Evolutionary conservation across 2,888 invertebrate species (phyloP).

Genomic region (Sympetrum striolatum): DNA sequence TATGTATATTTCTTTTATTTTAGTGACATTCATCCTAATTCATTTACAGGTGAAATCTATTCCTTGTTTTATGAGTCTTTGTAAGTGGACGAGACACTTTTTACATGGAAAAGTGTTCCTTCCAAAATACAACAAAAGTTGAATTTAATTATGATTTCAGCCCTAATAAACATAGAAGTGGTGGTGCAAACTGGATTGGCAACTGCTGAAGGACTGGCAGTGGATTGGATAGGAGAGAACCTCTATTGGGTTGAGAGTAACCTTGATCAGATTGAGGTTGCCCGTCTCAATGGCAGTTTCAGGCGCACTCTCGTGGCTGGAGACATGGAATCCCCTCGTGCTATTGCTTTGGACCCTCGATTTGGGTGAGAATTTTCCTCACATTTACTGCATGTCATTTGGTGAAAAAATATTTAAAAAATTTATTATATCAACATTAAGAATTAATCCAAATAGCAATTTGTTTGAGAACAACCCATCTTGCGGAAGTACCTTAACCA

Average conservation of each 20-base stretch:
- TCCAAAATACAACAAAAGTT: neutral
- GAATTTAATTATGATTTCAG: constrained; percentile 55
- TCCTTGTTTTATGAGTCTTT: too few species aligned
- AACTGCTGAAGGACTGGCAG: constrained; percentile 87
- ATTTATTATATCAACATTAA: too few species aligned
- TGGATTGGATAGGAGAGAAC: constrained; percentile 87
- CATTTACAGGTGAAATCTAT: too few species aligned
- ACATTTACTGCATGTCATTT: neutral
- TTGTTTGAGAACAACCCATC: too few species aligned
- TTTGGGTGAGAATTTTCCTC: constrained; percentile 63
- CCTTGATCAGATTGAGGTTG: constrained; percentile 83
- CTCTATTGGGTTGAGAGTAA: constrained; percentile 89
- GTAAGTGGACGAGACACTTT: too few species aligned
- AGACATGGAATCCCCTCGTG: constrained; percentile 84
- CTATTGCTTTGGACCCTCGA: constrained; percentile 81
- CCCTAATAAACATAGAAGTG: constrained; percentile 77
- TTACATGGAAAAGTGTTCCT: too few species aligned
- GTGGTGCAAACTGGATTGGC: constrained; percentile 84
- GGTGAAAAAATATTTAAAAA: neutral
- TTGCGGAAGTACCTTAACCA: too few species aligned
- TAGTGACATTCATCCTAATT: too few species aligned
- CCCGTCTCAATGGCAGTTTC: constrained; percentile 75
- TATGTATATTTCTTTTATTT: too few species aligned
- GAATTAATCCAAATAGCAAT: too few species aligned
- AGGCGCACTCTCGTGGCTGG: constrained; percentile 80